These are phyloP conservation scores for Drosophila kuntzei DNA, from an alignment of 2,888 invertebrate species.

Conservation along the genomic window DNA sequence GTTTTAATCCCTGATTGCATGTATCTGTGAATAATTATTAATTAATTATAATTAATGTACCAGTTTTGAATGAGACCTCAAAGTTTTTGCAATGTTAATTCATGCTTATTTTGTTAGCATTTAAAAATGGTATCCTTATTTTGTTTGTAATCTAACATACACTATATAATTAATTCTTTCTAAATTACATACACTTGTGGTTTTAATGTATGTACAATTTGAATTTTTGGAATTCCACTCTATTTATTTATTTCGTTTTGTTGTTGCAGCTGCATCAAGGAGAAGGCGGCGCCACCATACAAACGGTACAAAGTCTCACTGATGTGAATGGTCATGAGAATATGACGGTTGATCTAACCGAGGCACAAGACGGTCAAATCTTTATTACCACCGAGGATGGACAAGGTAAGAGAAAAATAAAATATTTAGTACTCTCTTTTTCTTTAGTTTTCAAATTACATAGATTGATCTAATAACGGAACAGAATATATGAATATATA, in stretches of 20 bases:
- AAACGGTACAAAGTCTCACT: conserved; percentile 90
- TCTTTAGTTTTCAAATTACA: neutral
- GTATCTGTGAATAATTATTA: too few species aligned
- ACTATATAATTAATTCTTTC: too few species aligned
- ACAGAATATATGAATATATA: neutral
- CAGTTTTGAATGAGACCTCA: too few species aligned
- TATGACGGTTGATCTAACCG: conserved; percentile 95
- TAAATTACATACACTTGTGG: too few species aligned
- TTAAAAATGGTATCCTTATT: neutral
- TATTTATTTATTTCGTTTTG: neutral
- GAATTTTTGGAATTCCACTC: neutral
- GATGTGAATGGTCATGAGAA: conserved; percentile 91
- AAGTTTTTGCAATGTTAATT: too few species aligned
- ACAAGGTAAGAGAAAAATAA: conserved; percentile 88
- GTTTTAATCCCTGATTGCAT: too few species aligned
- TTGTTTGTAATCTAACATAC: too few species aligned
- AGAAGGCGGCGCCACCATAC: conserved; percentile 87
- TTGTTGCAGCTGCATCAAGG: conserved; percentile 88
- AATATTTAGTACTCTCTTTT: neutral
- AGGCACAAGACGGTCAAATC: conserved; percentile 97
- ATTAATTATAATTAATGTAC: too few species aligned
- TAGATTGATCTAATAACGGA: neutral
- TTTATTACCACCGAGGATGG: conserved; percentile 98
- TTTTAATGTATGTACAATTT: too few species aligned
- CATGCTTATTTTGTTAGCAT: neutral